Evolutionary conservation across 2,888 invertebrate species (phyloP).

Genomic region (Epicampocera succincta): DNA sequence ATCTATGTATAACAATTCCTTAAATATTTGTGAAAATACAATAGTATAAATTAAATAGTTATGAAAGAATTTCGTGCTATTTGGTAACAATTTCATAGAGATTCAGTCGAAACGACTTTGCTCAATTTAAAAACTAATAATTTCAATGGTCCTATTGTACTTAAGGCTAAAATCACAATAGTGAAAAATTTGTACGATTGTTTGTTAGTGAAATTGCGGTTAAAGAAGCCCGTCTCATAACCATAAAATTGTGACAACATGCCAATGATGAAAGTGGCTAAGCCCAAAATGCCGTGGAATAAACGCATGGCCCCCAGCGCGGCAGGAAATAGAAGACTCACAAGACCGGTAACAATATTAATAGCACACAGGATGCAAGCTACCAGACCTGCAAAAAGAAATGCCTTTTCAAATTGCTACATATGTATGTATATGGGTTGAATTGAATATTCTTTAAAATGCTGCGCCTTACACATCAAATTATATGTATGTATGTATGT

Average conservation of each 20-base stretch:
- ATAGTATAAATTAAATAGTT: too few relatives aligned
- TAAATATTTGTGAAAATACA: too few relatives aligned
- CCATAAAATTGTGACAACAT: conserved; percentile 77
- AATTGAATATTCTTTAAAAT: too few relatives aligned
- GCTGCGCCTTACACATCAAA: too few relatives aligned
- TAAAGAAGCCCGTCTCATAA: conserved; percentile 78
- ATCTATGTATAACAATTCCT: too few relatives aligned
- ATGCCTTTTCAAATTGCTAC: background rate
- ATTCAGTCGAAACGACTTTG: conserved; percentile 38
- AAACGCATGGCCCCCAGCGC: conserved; percentile 7
- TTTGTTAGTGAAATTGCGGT: conserved; percentile 75
- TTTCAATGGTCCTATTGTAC: conserved; percentile 65
- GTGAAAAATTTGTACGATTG: conserved; percentile 74
- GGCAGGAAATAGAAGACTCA: conserved; percentile 67
- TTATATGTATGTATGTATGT: too few relatives aligned
- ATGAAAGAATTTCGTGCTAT: too few relatives aligned
- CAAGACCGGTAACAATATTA: conserved; percentile 73
- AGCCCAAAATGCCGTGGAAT: conserved; percentile 74
- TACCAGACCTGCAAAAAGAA: conserved; percentile 73
- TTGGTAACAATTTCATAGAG: too few relatives aligned
- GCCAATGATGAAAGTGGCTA: conserved; percentile 74
- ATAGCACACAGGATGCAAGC: conserved; percentile 74
- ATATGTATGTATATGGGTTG: too few relatives aligned
- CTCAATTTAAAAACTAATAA: conserved; percentile 27
- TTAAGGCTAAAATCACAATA: conserved; percentile 69